Base-by-base conservation (phyloP, 2,888 invertebrate species). In the Iselma pallidipennis region DNA sequence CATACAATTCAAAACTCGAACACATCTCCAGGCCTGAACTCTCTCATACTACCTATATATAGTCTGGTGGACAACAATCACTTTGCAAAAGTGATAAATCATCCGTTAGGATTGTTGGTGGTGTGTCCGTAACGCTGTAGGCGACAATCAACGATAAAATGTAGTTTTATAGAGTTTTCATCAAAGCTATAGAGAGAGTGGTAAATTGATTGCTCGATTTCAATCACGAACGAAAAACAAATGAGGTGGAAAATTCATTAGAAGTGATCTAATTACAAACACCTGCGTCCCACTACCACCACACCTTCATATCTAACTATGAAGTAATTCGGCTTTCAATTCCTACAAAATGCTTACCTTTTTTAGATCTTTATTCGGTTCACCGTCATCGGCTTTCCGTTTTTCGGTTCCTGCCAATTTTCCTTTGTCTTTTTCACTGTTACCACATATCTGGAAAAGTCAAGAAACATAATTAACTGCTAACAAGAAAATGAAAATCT, bases 321-420 rank as follows among this genome's bases (percentile, higher is more conserved):
- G 1, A 42, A 19, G 42, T 10, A 42, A 33, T 14, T 33, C 4
- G 7, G 4, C 10, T 19, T 21, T 10, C 1, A 4, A 21, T 21
- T 21, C 12, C 9, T 10, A 45, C 21, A 21, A 62, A 59, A 50
- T 49, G 66, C 82, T 80, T 82, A 92, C 93, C 90, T 93, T 94
- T 84, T 94, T 94, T 74, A 93, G 86, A 82, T 93, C 93, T 80
- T 92, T 92, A 78, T 90, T 89, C 70, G 89, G 88, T 69, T 93
- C 92, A 2, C 87, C 87, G 74, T 93, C 92, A 75, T 92, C 92
- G 12, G 91, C 91, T 85, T 93, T 93, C 73, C 93, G 84, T 79
- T 94, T 94, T 78, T 92, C 93, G 55, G 90, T 88, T 70, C 87
- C 86, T 50, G 85, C 82, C 73, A 88, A 82, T 81, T 88, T 88